phyloP scores from a whole-genome alignment of 2,113 vertebrate genomes.

The Acinonyx jubatus region DNA sequence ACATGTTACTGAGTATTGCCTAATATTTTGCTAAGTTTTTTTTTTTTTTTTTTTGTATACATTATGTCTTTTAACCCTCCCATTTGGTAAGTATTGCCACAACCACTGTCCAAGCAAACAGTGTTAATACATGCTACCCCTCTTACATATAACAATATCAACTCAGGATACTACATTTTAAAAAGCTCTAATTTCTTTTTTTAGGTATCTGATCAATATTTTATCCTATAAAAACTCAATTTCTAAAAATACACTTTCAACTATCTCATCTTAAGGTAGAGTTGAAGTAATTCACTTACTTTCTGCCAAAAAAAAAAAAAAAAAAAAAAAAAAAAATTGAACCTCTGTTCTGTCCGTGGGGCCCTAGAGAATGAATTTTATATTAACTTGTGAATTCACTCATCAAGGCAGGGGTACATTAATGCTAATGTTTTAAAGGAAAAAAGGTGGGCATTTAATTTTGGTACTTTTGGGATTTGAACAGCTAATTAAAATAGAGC shows the following conservation, averaged over 20 bases:
- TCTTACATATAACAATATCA: background rate
- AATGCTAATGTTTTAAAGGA: background rate
- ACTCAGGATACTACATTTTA: background rate
- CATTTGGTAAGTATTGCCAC: background rate
- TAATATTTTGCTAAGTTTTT: background rate
- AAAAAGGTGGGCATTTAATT: slow-evolving; percentile 14
- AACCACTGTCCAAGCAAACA: background rate
- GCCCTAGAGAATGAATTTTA: background rate
- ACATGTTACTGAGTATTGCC: background rate
- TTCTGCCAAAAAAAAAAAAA: background rate
- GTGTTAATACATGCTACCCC: background rate
- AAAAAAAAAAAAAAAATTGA: background rate
- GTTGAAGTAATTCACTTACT: background rate
- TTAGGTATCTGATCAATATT: slow-evolving; percentile 5
- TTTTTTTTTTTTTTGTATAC: background rate
- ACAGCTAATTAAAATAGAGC: slow-evolving; percentile 3
- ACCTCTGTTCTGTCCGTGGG: background rate
- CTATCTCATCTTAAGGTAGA: background rate
- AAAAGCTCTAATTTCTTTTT: slow-evolving; percentile 2
- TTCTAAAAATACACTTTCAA: slow-evolving; percentile 35
- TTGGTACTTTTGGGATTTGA: background rate
- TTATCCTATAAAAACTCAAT: background rate
- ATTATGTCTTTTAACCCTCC: background rate
- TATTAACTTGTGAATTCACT: background rate
- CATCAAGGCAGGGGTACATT: background rate